Evolutionary conservation across 1,140 invertebrate genomes (phyloP).

Genomic region (Solenopsis invicta): DNA sequence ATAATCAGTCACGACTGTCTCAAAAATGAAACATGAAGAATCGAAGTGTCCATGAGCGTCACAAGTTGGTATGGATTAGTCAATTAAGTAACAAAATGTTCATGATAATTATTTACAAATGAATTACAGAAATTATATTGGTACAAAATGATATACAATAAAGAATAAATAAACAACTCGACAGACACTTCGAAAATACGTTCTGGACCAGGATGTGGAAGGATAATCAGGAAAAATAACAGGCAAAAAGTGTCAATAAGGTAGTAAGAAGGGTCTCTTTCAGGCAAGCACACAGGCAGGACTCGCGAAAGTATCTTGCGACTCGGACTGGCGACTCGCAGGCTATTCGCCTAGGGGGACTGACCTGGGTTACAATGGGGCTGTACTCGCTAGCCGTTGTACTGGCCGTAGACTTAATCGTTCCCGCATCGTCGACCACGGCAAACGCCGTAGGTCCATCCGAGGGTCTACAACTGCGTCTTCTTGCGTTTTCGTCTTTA

Average conservation of each 20-base stretch:
- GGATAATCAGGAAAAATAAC: constrained; percentile 16
- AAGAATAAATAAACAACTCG: constrained; percentile 38
- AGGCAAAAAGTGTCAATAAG: constrained; percentile 68
- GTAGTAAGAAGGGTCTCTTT: constrained; percentile 57
- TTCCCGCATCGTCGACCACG: constrained; percentile 80
- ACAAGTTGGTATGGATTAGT: neutral
- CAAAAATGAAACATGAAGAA: constrained; percentile 15
- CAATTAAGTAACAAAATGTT: constrained; percentile 16
- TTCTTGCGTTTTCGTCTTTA: constrained; percentile 84
- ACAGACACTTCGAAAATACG: constrained; percentile 52
- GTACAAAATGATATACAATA: neutral
- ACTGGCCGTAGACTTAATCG: constrained; percentile 85
- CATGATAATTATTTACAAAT: constrained; percentile 21
- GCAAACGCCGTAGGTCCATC: constrained; percentile 79
- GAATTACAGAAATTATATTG: neutral
- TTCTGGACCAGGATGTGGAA: neutral
- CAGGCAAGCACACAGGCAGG: constrained; percentile 83
- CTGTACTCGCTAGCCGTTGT: constrained; percentile 85
- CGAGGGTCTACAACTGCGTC: constrained; percentile 86
- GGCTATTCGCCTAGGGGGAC: constrained; percentile 75
- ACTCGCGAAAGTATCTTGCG: constrained; percentile 15
- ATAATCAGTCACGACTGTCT: constrained; percentile 58
- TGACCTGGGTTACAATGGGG: constrained; percentile 85
- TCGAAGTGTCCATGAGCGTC: constrained; percentile 47
- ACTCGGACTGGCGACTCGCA: constrained; percentile 43